A percentile compares a stretch with the other conserved stretches of the same genome.
Evolutionary conservation across 2,888 invertebrate species (phyloP).

Genomic region (Punctoribates punctum): DNA sequence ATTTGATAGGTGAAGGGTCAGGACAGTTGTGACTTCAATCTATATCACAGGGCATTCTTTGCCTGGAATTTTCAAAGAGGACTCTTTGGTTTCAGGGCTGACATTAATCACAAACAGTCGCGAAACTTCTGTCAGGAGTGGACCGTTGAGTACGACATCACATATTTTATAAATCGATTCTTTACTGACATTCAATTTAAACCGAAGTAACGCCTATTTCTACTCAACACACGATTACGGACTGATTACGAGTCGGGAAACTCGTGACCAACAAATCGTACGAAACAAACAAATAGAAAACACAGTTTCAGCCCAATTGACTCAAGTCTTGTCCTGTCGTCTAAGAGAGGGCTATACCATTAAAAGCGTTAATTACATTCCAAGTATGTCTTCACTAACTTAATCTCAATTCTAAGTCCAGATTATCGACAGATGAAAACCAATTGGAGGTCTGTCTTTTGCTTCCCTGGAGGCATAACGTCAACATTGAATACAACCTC

Average conservation of each 20-base stretch:
- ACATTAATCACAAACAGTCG: constrained; percentile 1
- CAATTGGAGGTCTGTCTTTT: constrained; percentile 63
- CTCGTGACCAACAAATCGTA: constrained; percentile 54
- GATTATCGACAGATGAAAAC: constrained; percentile 53
- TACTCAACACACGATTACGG: constrained; percentile 58
- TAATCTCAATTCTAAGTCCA: constrained; percentile 53
- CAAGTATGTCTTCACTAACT: constrained; percentile 48
- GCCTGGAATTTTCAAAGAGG: constrained; percentile 61
- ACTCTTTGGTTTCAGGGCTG: constrained; percentile 35
- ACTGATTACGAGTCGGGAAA: constrained; percentile 50
- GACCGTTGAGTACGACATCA: neutral
- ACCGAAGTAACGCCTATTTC: constrained; percentile 59
- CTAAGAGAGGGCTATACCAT: constrained; percentile 72
- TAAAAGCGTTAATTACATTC: constrained; percentile 53
- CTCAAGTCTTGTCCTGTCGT: constrained; percentile 66
- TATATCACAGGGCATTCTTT: constrained; percentile 62
- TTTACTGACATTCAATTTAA: neutral
- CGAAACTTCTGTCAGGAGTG: neutral
- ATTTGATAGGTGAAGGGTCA: too few relatives aligned
- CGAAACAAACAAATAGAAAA: constrained; percentile 65
- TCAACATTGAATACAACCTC: constrained; percentile 63
- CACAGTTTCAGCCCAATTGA: constrained; percentile 60
- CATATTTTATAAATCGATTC: neutral
- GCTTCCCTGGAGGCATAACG: constrained; percentile 68
- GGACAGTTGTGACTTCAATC: constrained; percentile 56